Percentiles rank a stretch among this genome's conserved stretches.
phyloP scores from a whole-genome alignment of 2,113 vertebrate species.

The Ramphastos sulfuratus region DNA sequence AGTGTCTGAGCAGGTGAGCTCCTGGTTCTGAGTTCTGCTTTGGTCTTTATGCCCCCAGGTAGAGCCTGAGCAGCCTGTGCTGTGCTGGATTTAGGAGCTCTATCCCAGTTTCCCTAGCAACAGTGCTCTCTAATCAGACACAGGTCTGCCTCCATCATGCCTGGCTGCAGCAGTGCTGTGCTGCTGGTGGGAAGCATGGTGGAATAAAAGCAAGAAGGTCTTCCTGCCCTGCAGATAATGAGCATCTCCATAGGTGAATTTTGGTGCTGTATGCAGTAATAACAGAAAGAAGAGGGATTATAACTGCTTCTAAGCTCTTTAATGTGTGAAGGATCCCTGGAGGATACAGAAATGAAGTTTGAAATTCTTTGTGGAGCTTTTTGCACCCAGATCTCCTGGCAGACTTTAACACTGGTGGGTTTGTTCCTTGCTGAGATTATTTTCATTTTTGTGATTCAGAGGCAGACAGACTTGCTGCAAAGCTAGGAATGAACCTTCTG shows the following conservation, averaged over 20 bases:
- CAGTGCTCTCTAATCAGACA: conserved; percentile 24
- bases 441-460: neutral
- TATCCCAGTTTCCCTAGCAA: conserved; percentile 52
- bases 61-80: neutral
- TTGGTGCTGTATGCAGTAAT: neutral
- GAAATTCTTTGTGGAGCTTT: neutral
- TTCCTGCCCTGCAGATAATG: neutral
- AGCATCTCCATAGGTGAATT: conserved; percentile 18
- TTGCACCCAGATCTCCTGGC: neutral
- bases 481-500: neutral
- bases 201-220: conserved; percentile 6
- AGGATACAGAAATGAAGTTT: conserved; percentile 29
- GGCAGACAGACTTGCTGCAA: neutral
- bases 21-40: neutral
- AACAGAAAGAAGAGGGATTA: neutral
- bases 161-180: neutral
- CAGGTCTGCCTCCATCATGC: neutral
- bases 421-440: neutral
- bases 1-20: neutral
- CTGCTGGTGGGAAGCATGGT: neutral
- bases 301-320: conserved; percentile 2
- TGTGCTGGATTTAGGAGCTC: neutral
- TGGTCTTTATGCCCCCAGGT: neutral
- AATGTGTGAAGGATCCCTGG: conserved; percentile 15
- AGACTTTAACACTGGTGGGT: neutral